Conservation (phyloP, 2,113 vertebrate genomes). For the Polyodon spathula region DNA sequence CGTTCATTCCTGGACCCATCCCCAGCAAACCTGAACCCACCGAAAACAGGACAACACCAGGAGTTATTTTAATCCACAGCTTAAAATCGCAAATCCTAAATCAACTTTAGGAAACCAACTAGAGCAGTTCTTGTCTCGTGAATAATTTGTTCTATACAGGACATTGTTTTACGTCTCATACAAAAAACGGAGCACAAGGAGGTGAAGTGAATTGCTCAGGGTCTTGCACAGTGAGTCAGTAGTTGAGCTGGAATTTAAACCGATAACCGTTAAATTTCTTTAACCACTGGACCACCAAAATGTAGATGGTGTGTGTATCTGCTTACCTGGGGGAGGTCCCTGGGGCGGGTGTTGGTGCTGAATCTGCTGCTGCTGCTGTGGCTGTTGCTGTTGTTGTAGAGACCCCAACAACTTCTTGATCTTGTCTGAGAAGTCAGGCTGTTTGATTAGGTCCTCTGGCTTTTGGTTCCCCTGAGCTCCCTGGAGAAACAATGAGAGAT, state of each 20-base stretch:
- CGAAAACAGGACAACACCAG: constrained; percentile 10
- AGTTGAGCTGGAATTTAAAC: too few relatives aligned
- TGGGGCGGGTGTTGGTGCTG: constrained; percentile 34
- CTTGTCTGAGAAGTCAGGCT: constrained; percentile 83
- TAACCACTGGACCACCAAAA: too few relatives aligned
- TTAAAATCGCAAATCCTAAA: not conserved
- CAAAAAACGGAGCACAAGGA: too few relatives aligned
- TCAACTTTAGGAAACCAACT: too few relatives aligned
- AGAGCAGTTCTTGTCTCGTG: too few relatives aligned
- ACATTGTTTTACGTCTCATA: too few relatives aligned
- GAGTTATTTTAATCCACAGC: not conserved
- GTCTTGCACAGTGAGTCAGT: too few relatives aligned
- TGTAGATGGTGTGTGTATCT: not conserved
- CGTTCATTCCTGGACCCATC: constrained; percentile 69
- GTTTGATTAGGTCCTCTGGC: constrained; percentile 80
- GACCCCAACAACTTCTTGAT: constrained; percentile 83
- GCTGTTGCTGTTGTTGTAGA: constrained; percentile 29
- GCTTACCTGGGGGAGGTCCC: constrained; percentile 48
- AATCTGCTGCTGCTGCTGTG: constrained; percentile 26
- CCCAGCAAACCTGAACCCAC: constrained; percentile 65
- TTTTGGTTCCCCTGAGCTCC: constrained; percentile 73
- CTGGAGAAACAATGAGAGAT: constrained; percentile 20
- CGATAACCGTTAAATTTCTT: too few relatives aligned
- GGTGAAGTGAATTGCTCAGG: too few relatives aligned
- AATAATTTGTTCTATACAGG: too few relatives aligned